A percentile compares a stretch with the other conserved stretches of the same genome.
phyloP scores from a whole-genome alignment of 2,113 vertebrate genomes.

The Poeciliopsis turrubarensis region DNA sequence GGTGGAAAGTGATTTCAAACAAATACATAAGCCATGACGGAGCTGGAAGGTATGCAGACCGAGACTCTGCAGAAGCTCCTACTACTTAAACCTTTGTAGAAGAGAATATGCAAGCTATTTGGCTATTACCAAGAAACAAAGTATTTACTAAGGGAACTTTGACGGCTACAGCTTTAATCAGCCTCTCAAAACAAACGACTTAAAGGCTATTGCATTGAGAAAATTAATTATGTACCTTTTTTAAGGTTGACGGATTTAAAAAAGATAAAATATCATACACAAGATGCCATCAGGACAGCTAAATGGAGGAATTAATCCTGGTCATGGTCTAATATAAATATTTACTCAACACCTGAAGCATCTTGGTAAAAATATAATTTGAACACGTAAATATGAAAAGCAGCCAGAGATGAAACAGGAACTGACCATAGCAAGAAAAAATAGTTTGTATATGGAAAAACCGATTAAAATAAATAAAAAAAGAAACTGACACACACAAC shows the following conservation, averaged over 20 bases:
- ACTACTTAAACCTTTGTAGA: background rate
- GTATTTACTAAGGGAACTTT: too few relatives aligned
- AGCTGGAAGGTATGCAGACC: background rate
- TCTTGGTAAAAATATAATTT: background rate
- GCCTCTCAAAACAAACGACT: too few relatives aligned
- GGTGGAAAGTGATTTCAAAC: slow-evolving; percentile 7
- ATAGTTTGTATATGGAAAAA: too few relatives aligned
- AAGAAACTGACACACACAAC: too few relatives aligned
- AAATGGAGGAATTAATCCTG: too few relatives aligned
- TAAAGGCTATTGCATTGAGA: background rate
- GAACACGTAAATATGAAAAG: background rate
- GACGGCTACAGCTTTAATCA: too few relatives aligned
- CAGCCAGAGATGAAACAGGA: too few relatives aligned
- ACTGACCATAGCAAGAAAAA: too few relatives aligned
- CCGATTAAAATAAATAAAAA: too few relatives aligned
- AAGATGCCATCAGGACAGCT: background rate
- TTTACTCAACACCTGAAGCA: background rate
- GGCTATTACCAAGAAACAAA: too few relatives aligned
- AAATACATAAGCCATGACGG: background rate
- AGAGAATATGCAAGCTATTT: background rate
- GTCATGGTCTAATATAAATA: background rate
- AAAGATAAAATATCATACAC: background rate
- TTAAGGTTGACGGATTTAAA: background rate
- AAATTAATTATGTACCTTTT: background rate
- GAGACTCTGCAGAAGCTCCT: background rate